Evolutionary conservation across 1,140 invertebrate genomes (phyloP), one percentile per base, ranked within the genome.

Genomic region (Calephelis virginiensis): DNA sequence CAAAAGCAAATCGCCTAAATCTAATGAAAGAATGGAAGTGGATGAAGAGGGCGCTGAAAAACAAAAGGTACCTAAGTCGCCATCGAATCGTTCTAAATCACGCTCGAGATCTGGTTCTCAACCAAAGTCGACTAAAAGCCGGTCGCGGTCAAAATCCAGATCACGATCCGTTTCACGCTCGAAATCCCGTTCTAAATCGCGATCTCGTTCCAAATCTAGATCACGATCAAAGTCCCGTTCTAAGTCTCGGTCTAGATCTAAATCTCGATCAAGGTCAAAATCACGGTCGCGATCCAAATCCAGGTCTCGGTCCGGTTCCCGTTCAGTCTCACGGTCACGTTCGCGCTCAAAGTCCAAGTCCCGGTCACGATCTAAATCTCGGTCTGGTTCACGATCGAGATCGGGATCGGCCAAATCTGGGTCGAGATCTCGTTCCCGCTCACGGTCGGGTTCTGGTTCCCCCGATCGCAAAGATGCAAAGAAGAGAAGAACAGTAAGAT

Each of bases 181-280:
- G 9, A 71, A 64, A 38, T 81, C 79, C 0, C 73, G 79, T 50
- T 74, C 80, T 9, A 83, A 82, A 28, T 91, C 87, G 0, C 71
- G 85, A n/a, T 91, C 88, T n/a, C 75, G 79, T 0, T 89, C 91
- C 6, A 75, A 77, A 60, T 87, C 88, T 4, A 73, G 82, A 56
- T 90, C 91, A n/a, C 77, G 84, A 8, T 82, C 81, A 0, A 71
- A 71, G 45, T 78, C 78, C 9, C 47, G 61, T 28, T 75, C 77
- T 5, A 64, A 73, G 8, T 79, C 77, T 6, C 63, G 53, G 10
- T 81, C 78, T 6, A 62, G 72, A n/a, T 82, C 77, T 6, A 43
- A 69, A 6, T 91, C 84, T 11, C 68, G 68, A 0, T 85, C 89
- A 0, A 70, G 80, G 9, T 91, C 90, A 37, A 72, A 83, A 1